Evolutionary conservation across 2,888 invertebrate species (phyloP), one percentile per base, ranked within the genome.

Genomic region (Eulithis prunata): DNA sequence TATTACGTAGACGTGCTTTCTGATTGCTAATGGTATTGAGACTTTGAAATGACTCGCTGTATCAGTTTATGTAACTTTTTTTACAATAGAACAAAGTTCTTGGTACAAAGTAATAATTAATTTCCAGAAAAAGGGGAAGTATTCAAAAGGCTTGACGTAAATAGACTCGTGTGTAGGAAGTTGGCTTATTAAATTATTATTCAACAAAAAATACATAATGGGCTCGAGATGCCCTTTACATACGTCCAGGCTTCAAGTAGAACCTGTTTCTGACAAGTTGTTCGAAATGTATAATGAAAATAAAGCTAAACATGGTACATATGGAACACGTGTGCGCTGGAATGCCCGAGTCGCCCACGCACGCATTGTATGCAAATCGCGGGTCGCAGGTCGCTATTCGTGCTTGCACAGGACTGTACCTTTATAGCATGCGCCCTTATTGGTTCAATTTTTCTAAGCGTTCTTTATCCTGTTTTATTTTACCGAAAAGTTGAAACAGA

Each of bases 291-390:
- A 60, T 49, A 41, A 57, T 66, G 57, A 70, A 72, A 72, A 70
- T 71, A 70, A 68, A 68, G 56, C 65, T 62, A 59, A 69, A 69
- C 53, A 66, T 67, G 63, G 66, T 68, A 66, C 71, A 70, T 65
- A 71, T 71, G 68, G 67, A 71, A 79, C 81, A 81, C 80, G 80
- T 82, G 81, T 78, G 82, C 72, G 66, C 67, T 69, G 72, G 77
- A 87, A 86, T 81, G 81, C 79, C 76, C 73, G 75, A 69, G 71
- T 81, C 87, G 87, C 91, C 91, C 88, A 91, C 91, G 88, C 90
- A 80, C 70, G 71, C 87, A 92, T 93, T 93, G 93, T 93, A 93
- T 93, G 93, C 89, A 91, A 91, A 93, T 92, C 74, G 82, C 75
- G 80, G 92, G 92, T 93, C 91, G 90, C 89, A 90, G 92, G 91